Base-by-base conservation (phyloP, 2,113 vertebrate species). In the Colossoma macropomum region DNA sequence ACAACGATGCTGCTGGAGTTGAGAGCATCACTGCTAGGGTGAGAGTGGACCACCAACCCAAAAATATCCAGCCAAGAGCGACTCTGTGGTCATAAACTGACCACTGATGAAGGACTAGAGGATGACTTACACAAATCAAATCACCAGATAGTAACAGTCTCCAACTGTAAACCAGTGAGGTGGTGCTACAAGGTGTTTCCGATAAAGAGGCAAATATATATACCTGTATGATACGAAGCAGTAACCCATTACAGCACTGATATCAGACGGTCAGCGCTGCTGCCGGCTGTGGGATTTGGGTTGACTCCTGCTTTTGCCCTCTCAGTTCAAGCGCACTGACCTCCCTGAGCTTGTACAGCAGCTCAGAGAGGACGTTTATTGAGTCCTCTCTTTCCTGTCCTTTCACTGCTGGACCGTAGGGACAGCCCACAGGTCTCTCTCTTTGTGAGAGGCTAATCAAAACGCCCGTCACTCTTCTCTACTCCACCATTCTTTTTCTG, bases 391-490 rank as follows among this genome's bases (percentile, higher is more conserved):
- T 75, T 27, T 71, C 34, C 48, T 56, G 50, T 81, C 60, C 32
- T 75, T 48, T 66, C 69, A 73, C 48, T 66, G 41, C 68, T 52
- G 28, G 82, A 78, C 77, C 85, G 77, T 28, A 62, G 70, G 38
- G 75, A 65, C 65, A 41, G 45, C 77, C 72, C 38, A 65, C 72
- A 28, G 56, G 68, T 34, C 77, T 76, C 72, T 30, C 23, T 75
- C 75, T 72, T 56, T 56, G 48, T 75, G 13, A 52, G 60, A 62
- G 62, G 32, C 72, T 80, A 86, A 80, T 86, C 85, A 86, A 80
- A 86, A 84, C 21, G 28, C 66, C 84, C 69, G n/a, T 85, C 45
- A 79, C 73, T 12, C 38, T 48, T 60, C 41, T 73, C 41, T 72
- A 25, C 1, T 21, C 27, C 38, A 50, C 65, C 52, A 62, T 83